A percentile compares a stretch with the other conserved stretches of the same genome.
These are phyloP conservation scores for Himalopsyche anomala DNA, from an alignment of 2,888 invertebrate genomes.

Conservation along the genomic window DNA sequence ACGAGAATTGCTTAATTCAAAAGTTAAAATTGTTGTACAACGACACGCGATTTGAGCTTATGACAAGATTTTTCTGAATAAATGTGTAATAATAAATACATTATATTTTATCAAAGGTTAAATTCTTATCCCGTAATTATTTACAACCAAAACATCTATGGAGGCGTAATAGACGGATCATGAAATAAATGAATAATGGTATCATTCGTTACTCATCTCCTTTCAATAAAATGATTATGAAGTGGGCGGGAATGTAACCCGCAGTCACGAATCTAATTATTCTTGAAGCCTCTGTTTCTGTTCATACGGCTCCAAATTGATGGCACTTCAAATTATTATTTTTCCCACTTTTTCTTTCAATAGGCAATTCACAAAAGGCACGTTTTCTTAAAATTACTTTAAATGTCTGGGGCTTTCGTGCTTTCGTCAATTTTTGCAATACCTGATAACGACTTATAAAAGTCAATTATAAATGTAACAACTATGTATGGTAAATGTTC, in stretches of 20 bases:
- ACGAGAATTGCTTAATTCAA: too few species aligned
- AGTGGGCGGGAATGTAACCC: constrained; percentile 20
- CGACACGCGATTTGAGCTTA: too few species aligned
- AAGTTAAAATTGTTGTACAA: too few species aligned
- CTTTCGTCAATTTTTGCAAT: too few species aligned
- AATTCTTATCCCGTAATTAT: background rate
- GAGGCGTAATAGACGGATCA: background rate
- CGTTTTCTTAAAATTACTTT: background rate
- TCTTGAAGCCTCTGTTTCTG: background rate
- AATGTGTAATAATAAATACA: background rate
- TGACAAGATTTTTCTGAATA: background rate
- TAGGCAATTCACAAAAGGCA: background rate
- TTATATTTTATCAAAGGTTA: background rate
- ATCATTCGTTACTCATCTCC: background rate
- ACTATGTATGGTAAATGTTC: too few species aligned
- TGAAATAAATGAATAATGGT: background rate
- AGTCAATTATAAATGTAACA: too few species aligned
- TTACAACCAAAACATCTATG: background rate
- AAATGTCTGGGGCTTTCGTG: background rate
- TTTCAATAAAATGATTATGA: background rate
- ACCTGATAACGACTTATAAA: too few species aligned
- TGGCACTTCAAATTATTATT: constrained; percentile 2
- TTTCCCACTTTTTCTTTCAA: background rate
- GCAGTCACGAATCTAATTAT: constrained; percentile 20
- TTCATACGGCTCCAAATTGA: background rate